Percentiles rank a stretch among this genome's conserved stretches.
Conservation (phyloP, 2,888 invertebrate genomes). For the Apodemia hepburni region DNA sequence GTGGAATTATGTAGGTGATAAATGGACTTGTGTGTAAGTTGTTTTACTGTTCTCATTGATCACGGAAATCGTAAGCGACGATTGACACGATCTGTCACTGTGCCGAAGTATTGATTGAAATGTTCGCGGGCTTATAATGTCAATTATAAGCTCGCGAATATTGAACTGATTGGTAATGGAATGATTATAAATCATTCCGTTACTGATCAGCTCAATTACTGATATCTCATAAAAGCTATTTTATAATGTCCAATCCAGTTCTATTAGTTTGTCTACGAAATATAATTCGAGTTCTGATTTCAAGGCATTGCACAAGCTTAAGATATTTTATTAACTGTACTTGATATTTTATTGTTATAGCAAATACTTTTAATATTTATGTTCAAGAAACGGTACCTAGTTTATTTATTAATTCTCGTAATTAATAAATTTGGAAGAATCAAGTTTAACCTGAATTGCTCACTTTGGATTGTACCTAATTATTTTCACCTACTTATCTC, state of each 20-base stretch:
- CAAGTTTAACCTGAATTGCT: background rate
- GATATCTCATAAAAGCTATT: constrained; percentile 11
- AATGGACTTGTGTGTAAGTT: constrained; percentile 6
- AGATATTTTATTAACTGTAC: background rate
- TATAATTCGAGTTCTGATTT: background rate
- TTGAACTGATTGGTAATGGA: constrained; percentile 1
- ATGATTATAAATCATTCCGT: constrained; percentile 14
- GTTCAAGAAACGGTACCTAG: background rate
- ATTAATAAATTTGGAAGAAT: background rate
- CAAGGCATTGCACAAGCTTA: background rate
- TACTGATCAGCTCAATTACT: constrained; percentile 13
- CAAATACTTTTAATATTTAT: background rate
- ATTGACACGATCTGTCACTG: constrained; percentile 55
- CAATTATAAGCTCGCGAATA: constrained; percentile 9
- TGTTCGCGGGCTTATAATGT: constrained; percentile 54
- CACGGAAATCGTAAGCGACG: constrained; percentile 35
- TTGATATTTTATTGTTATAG: background rate
- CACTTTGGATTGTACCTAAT: no score
- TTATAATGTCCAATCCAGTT: constrained; percentile 4
- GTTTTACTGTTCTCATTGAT: constrained; percentile 36
- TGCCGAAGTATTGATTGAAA: constrained; percentile 58
- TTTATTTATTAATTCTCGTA: background rate
- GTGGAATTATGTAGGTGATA: background rate
- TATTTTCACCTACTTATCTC: no score
- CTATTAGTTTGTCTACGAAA: constrained; percentile 11